phyloP scores from a whole-genome alignment of 1,140 invertebrate species.

The Drosophila tani region DNA sequence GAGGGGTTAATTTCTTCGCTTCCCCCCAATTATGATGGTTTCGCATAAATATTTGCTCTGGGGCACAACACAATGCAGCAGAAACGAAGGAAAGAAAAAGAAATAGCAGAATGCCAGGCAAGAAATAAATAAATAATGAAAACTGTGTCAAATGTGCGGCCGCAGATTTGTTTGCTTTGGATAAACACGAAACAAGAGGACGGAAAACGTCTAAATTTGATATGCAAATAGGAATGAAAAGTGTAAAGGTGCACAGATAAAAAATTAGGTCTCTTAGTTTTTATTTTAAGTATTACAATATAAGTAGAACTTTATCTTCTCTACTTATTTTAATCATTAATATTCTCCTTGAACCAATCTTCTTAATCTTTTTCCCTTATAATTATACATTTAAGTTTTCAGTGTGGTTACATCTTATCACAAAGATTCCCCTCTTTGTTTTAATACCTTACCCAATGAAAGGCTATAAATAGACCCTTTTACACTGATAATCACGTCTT shows the following conservation, averaged over 20 bases:
- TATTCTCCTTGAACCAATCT: too few relatives aligned
- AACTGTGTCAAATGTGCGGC: slow-evolving; percentile 77
- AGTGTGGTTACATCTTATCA: slow-evolving; percentile 15
- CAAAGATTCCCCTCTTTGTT: neutral
- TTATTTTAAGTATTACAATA: neutral
- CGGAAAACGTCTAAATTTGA: slow-evolving; percentile 41
- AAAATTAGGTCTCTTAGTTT: neutral
- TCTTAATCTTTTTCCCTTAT: too few relatives aligned
- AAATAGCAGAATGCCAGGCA: slow-evolving; percentile 19
- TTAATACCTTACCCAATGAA: neutral
- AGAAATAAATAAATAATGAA: slow-evolving; percentile 55
- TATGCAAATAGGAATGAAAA: slow-evolving; percentile 38
- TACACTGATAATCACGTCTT: slow-evolving; percentile 38
- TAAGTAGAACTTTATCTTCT: neutral
- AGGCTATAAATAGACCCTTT: slow-evolving; percentile 31
- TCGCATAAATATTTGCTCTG: slow-evolving; percentile 67
- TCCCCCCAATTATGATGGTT: slow-evolving; percentile 48
- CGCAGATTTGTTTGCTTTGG: slow-evolving; percentile 69
- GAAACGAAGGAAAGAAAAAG: slow-evolving; percentile 28
- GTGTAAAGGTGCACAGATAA: slow-evolving; percentile 24
- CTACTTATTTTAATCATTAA: too few relatives aligned
- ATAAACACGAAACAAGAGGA: slow-evolving; percentile 59
- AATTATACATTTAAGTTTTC: neutral
- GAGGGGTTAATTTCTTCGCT: slow-evolving; percentile 49
- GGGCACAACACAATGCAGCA: slow-evolving; percentile 31